A percentile compares a stretch with the other conserved stretches of the same genome.
Evolutionary conservation across 2,113 vertebrate genomes (phyloP).

Genomic region (Caloenas nicobarica): DNA sequence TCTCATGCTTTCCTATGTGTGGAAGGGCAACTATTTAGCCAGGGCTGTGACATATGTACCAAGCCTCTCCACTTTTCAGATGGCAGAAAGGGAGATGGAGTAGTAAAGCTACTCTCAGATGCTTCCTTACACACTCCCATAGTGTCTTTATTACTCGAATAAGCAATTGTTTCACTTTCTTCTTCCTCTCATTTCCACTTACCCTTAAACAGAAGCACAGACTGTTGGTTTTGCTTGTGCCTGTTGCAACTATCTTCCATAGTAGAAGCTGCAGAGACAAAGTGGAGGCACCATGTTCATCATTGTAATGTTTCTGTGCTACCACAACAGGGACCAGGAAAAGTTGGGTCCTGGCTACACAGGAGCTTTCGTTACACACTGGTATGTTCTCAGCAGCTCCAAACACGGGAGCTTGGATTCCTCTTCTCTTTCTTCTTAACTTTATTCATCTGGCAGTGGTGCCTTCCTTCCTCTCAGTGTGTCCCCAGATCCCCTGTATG

Average conservation of each 20-base stretch:
- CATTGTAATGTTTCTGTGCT: background rate
- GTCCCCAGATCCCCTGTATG: background rate
- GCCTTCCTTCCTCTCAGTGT: background rate
- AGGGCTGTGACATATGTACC: rapidly evolving
- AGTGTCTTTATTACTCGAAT: background rate
- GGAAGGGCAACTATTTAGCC: background rate
- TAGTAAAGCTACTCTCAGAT: background rate
- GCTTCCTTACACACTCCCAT: background rate
- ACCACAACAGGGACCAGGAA: background rate
- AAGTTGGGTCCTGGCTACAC: background rate
- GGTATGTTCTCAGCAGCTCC: background rate
- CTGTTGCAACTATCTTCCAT: background rate
- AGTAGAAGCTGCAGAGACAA: background rate
- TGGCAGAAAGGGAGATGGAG: background rate
- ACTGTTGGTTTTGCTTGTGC: background rate
- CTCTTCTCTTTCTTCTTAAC: background rate
- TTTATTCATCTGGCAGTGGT: background rate
- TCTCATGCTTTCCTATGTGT: background rate
- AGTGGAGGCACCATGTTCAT: background rate
- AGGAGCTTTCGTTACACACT: background rate
- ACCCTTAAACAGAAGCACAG: background rate
- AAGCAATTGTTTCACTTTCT: background rate
- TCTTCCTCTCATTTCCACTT: background rate
- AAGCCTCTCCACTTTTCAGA: background rate
- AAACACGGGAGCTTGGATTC: background rate